Conservation (phyloP, 2,113 vertebrate species). For the Salvelinus fontinalis region DNA sequence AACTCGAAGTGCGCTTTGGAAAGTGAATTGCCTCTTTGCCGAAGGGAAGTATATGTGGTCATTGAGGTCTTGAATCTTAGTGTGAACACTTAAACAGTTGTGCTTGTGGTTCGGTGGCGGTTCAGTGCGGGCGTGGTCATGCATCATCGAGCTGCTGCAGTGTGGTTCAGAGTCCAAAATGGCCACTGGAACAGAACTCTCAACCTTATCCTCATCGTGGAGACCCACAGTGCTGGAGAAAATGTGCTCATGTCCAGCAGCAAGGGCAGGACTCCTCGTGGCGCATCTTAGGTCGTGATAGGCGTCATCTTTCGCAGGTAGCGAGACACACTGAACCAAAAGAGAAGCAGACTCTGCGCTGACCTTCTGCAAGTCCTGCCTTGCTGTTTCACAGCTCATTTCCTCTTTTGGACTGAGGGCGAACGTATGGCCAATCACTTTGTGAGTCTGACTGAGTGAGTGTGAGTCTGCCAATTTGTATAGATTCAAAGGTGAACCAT, state of each 20-base stretch:
- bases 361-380: background rate
- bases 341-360: background rate
- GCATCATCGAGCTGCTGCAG: background rate
- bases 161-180: background rate
- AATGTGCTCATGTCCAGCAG: too few relatives aligned
- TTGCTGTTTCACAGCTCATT: background rate
- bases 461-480: background rate
- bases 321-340: background rate
- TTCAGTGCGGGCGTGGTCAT: background rate
- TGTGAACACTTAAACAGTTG: constrained; percentile 43
- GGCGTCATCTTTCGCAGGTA: background rate
- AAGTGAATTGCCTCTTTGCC: constrained; percentile 5
- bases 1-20: background rate
- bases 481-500: background rate
- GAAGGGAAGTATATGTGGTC: constrained; percentile 35
- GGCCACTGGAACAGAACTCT: background rate
- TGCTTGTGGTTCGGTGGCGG: background rate
- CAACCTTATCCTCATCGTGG: too few relatives aligned
- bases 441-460: background rate
- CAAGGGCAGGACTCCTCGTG: too few relatives aligned
- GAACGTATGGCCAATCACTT: background rate
- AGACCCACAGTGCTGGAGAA: too few relatives aligned
- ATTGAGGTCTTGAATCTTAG: constrained; percentile 45
- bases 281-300: too few relatives aligned
- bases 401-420: background rate